Conservation (phyloP, 2,113 vertebrate species). For the Phaethon lepturus region DNA sequence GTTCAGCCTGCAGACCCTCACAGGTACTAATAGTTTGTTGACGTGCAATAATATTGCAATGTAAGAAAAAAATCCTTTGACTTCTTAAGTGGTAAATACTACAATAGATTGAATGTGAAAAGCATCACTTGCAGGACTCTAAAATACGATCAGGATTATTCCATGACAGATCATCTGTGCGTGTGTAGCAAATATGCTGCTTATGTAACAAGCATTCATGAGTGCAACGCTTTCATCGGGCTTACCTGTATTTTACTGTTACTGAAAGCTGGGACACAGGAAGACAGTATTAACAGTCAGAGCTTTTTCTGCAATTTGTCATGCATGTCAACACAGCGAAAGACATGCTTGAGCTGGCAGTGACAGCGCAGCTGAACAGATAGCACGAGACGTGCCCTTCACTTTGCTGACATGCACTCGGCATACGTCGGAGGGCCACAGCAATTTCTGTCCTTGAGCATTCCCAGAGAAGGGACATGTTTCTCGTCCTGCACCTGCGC, state of each 20-base stretch:
- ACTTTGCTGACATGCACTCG: not conserved
- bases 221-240: not conserved
- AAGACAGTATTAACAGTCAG: not conserved
- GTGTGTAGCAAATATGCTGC: accelerated
- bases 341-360: constrained; percentile 5
- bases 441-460: not conserved
- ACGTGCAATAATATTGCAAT: not conserved
- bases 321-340: not conserved
- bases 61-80: not conserved
- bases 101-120: not conserved
- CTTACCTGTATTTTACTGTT: not conserved
- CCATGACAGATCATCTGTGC: not conserved
- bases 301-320: not conserved
- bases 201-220: not conserved
- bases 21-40: not conserved
- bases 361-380: not conserved
- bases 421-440: not conserved
- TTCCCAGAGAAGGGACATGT: not conserved
- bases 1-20: not conserved
- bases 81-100: not conserved
- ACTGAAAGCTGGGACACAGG: not conserved
- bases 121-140: not conserved
- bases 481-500: not conserved
- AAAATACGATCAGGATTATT: not conserved
- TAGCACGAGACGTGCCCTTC: not conserved